Conservation (phyloP, 2,797 vertebrate species). For the Nothura maculosa region DNA sequence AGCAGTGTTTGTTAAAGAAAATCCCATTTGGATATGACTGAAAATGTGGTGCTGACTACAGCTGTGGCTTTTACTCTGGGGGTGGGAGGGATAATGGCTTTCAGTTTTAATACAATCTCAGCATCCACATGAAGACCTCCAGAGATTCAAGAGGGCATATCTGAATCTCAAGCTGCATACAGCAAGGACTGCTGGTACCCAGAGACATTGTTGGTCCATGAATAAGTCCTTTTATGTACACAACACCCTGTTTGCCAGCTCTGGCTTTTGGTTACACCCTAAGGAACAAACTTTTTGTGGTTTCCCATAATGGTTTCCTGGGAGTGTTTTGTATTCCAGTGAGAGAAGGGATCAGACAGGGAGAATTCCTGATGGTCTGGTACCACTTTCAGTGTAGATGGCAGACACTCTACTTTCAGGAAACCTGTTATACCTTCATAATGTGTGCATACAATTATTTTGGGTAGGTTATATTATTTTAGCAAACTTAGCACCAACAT, state of each 20-base stretch:
- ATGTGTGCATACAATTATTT: rapidly evolving
- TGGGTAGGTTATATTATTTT: rapidly evolving
- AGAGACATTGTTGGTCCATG: conserved; percentile 21
- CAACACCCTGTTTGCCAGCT: background rate
- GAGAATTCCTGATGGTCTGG: rapidly evolving
- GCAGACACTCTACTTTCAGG: rapidly evolving
- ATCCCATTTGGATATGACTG: background rate
- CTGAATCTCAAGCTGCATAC: background rate
- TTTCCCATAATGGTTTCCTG: background rate
- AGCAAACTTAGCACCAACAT: rapidly evolving
- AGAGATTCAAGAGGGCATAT: background rate
- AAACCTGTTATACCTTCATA: background rate
- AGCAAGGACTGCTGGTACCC: background rate
- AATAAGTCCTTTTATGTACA: conserved; percentile 31
- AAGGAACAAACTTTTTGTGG: background rate
- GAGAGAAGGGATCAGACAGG: rapidly evolving
- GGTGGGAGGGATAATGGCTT: background rate
- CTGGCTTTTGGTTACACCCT: conserved; percentile 22
- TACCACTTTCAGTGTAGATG: background rate
- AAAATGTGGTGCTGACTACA: background rate
- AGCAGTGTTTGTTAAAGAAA: conserved; percentile 81
- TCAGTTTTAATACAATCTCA: background rate
- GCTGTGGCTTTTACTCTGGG: background rate
- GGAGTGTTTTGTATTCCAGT: background rate
- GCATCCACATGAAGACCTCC: background rate